These are phyloP conservation scores for Suricata suricatta DNA, from an alignment of 2,113 vertebrate genomes.

Conservation along the genomic window DNA sequence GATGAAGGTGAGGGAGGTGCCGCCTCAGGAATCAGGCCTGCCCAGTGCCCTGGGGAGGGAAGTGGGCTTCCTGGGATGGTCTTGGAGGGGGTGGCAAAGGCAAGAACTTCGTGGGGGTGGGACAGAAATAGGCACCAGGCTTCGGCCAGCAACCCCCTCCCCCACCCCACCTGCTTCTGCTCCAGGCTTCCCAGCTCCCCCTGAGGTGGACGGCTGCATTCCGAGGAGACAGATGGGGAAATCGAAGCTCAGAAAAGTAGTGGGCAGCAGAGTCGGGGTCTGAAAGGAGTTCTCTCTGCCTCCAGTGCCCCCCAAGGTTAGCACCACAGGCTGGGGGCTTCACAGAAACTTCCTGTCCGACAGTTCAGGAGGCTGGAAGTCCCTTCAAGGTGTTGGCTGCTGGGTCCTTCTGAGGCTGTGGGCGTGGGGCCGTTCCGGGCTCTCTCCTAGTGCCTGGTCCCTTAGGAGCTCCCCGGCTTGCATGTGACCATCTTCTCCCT, in stretches of 20 bases:
- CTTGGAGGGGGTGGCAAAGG: background rate
- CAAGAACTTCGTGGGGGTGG: background rate
- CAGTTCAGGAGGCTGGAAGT: background rate
- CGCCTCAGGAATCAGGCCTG: background rate
- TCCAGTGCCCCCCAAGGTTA: background rate
- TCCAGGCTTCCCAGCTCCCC: background rate
- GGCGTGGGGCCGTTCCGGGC: no score
- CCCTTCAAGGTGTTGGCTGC: background rate
- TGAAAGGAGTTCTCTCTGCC: background rate
- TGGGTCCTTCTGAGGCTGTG: background rate
- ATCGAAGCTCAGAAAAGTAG: background rate
- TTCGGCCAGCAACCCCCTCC: no score
- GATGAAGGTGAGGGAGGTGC: background rate
- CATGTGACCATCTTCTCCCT: background rate
- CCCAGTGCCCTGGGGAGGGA: background rate
- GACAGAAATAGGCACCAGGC: background rate
- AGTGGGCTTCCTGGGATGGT: background rate
- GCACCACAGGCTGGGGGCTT: background rate
- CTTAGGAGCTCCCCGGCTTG: background rate
- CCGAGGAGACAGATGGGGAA: background rate
- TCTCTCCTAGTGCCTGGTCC: background rate
- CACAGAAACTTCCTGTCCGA: background rate
- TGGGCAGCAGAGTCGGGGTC: background rate
- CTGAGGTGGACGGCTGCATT: background rate
- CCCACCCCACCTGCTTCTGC: no score